Base-by-base conservation (phyloP, 2,888 invertebrate species). In the Pseudococcus jackbeardsleyi region DNA sequence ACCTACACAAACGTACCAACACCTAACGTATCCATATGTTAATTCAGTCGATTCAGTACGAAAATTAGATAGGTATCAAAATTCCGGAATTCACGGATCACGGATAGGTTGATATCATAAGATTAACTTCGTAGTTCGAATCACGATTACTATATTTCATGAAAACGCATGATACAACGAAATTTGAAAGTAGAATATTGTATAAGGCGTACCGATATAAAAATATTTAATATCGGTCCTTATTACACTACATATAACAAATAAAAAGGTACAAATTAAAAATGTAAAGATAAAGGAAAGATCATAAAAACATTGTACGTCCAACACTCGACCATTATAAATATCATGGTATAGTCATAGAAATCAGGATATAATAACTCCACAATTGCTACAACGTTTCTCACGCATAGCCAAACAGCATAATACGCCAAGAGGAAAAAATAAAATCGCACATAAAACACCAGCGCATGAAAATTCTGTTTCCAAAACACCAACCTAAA, bases 381-480 rank as follows among this genome's bases (percentile, higher is more conserved):
- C 72, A 48, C 86, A 86, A 72, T 86, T 86, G 42, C 46, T 86
- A 48, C 86, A 86, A 42, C 86, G 68, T 48, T 86, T 86, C 46
- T 86, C 59, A 46, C 86, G 86, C 22, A 72, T 39, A 22, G 86
- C 59, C 9, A 86, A 46, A 86, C 86, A 86, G 19, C 68, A 86
- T 46, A 86, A 59, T 15, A 86, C 26, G 19, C 86, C 86, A 12
- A 86, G 12, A 26, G 86, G 86, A 22, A 86, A 86, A 72, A 86
- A 72, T 12, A 86, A 59, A 17, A 86, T 72, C 17, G 86, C 86
- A 19, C 86, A 86, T 5, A 54, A n/a, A 11, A 86, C 46, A 11
- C 59, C 86, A 8, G 64, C 22, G 46, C 68, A 86, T 22, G 86
- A 42, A 48, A 59, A 86, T 12, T 86, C 86, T 6, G 68, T 72